These are phyloP conservation scores for Heliconius nattereri DNA, from an alignment of 1,140 invertebrate genomes.

Conservation along the genomic window DNA sequence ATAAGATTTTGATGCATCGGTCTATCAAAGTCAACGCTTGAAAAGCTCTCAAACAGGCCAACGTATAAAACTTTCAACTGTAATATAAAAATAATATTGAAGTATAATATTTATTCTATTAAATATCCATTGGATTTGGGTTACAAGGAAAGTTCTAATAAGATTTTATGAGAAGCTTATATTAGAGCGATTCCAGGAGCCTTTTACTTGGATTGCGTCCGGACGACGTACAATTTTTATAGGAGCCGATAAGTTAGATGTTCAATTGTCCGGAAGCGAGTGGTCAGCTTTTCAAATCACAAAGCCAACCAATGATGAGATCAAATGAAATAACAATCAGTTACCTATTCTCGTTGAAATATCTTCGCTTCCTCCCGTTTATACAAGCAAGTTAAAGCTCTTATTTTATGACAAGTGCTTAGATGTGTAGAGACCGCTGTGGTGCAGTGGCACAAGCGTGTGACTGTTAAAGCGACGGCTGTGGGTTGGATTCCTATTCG, in stretches of 20 bases:
- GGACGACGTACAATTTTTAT: conserved; percentile 60
- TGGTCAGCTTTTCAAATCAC: conserved; percentile 37
- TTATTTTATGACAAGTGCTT: neutral
- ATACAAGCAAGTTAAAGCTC: neutral
- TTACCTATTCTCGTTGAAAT: conserved; percentile 4
- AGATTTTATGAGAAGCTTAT: conserved; percentile 48
- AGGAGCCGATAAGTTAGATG: conserved; percentile 58
- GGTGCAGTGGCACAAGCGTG: too few species aligned
- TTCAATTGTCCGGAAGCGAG: conserved; percentile 73
- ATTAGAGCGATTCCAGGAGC: conserved; percentile 44
- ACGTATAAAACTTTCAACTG: neutral
- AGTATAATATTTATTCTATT: conserved; percentile 15
- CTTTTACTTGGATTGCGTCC: conserved; percentile 47
- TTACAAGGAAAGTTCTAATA: conserved; percentile 30
- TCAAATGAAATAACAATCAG: conserved; percentile 33
- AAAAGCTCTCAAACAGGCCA: neutral
- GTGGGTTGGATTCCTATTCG: too few species aligned
- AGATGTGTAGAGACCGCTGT: neutral
- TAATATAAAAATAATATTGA: neutral
- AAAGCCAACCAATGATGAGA: conserved; percentile 32
- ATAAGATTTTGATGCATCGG: neutral
- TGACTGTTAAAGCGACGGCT: too few species aligned
- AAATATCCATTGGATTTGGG: conserved; percentile 13
- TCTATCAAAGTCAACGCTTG: conserved; percentile 4
- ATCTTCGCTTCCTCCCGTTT: neutral